Conservation (phyloP, 2,113 vertebrate genomes). For the Sturnira hondurensis region DNA sequence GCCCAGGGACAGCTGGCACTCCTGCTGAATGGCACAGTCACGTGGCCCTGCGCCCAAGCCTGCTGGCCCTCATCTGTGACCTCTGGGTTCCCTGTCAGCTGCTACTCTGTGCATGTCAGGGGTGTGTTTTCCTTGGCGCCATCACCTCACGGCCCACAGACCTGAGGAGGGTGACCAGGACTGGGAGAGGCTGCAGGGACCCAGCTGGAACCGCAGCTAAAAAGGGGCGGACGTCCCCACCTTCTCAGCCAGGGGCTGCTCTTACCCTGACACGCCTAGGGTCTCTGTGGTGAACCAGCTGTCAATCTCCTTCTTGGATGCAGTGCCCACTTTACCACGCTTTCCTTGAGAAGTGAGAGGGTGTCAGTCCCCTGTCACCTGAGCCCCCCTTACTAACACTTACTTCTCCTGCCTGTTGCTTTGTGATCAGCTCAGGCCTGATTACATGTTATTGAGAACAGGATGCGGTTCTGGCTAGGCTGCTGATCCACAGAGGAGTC, state of each 20-base stretch:
- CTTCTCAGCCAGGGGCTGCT: not conserved
- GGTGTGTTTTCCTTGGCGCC: not conserved
- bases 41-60: too few relatives aligned
- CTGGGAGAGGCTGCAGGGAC: not conserved
- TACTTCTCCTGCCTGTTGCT: not conserved
- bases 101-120: too few relatives aligned
- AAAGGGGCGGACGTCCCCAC: accelerated
- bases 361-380: accelerated
- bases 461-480: not conserved
- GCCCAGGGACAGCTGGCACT: too few relatives aligned
- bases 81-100: not conserved
- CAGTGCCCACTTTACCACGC: slow-evolving; percentile 84
- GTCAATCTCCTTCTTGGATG: slow-evolving; percentile 81
- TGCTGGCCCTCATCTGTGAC: too few relatives aligned
- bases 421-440: not conserved
- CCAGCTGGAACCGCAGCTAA: not conserved
- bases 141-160: not conserved
- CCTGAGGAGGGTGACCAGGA: not conserved
- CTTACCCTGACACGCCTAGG: slow-evolving; percentile 84
- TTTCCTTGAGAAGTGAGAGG: slow-evolving; percentile 80
- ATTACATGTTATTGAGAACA: not conserved
- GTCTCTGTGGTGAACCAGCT: slow-evolving; percentile 85
- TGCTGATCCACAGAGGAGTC: not conserved
- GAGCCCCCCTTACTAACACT: not conserved
- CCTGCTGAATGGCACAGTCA: not conserved